Evolutionary conservation across 2,797 vertebrate genomes (phyloP).

Genomic region (Geotrypetes seraphini): DNA sequence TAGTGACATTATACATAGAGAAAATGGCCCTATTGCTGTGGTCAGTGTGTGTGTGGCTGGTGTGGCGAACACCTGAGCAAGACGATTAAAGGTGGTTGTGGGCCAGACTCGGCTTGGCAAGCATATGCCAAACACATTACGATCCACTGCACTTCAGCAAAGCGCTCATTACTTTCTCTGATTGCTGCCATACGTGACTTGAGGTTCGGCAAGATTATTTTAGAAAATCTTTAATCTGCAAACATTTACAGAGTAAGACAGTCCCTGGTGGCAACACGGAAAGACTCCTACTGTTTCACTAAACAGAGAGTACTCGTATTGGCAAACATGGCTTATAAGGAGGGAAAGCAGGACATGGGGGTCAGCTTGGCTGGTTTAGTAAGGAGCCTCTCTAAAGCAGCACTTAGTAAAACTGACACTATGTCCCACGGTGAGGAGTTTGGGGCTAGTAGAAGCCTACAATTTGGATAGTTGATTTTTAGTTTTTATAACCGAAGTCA

Average conservation of each 20-base stretch:
- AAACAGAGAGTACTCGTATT: slow-evolving; percentile 33
- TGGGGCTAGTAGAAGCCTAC: no score
- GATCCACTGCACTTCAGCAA: slow-evolving; percentile 31
- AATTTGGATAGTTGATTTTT: no score
- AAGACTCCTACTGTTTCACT: slow-evolving; percentile 39
- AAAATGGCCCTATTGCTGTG: no score
- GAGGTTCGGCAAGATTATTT: slow-evolving; percentile 58
- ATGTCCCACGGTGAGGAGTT: no score
- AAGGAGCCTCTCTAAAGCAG: no score
- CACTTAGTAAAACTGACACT: no score
- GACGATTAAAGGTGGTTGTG: slow-evolving; percentile 4
- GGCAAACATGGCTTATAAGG: no score
- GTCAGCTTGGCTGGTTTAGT: no score
- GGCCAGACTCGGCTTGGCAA: slow-evolving; percentile 21
- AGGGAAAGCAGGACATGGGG: no score
- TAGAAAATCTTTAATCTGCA: slow-evolving; percentile 67
- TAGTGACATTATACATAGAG: no score
- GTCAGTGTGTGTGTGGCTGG: no score
- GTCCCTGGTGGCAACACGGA: slow-evolving; percentile 43
- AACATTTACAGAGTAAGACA: slow-evolving; percentile 65
- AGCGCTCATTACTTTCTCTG: slow-evolving; percentile 16
- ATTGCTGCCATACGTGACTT: slow-evolving; percentile 47
- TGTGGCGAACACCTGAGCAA: not conserved
- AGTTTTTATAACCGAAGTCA: no score
- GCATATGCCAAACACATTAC: slow-evolving; percentile 31